Evolutionary conservation across 2,888 invertebrate genomes (phyloP).

Genomic region (Plusia festucae): DNA sequence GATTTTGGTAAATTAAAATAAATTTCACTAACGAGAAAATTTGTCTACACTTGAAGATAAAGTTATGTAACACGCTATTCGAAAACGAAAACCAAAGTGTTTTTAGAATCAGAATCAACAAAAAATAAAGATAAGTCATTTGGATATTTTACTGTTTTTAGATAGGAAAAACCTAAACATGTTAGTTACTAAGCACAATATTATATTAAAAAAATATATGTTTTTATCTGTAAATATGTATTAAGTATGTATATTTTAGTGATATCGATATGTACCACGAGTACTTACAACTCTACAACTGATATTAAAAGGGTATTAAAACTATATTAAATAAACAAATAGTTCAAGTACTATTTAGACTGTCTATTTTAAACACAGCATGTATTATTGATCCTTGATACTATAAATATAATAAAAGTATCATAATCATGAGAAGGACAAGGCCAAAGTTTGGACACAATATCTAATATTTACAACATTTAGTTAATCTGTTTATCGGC

Average conservation of each 20-base stretch:
- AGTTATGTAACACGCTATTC: no score
- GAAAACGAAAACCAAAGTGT: background rate
- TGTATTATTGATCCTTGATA: background rate
- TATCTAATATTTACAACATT: conserved; percentile 3
- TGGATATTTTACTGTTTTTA: background rate
- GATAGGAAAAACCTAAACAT: conserved; percentile 3
- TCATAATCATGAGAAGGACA: background rate
- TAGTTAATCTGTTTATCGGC: conserved; percentile 4
- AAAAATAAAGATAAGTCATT: background rate
- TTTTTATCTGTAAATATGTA: background rate
- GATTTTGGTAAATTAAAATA: background rate
- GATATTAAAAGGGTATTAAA: no score
- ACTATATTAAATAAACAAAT: background rate
- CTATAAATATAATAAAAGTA: background rate
- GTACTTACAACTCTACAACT: background rate
- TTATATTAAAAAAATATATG: background rate
- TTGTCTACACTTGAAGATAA: no score
- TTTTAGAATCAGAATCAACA: background rate
- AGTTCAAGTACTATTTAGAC: background rate
- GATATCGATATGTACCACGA: background rate
- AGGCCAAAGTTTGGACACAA: conserved; percentile 1
- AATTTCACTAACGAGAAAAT: no score
- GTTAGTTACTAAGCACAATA: background rate
- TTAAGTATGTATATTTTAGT: background rate
- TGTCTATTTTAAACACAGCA: background rate